These are phyloP conservation scores for Eulithis testata DNA, from an alignment of 2,888 invertebrate species.

Conservation along the genomic window DNA sequence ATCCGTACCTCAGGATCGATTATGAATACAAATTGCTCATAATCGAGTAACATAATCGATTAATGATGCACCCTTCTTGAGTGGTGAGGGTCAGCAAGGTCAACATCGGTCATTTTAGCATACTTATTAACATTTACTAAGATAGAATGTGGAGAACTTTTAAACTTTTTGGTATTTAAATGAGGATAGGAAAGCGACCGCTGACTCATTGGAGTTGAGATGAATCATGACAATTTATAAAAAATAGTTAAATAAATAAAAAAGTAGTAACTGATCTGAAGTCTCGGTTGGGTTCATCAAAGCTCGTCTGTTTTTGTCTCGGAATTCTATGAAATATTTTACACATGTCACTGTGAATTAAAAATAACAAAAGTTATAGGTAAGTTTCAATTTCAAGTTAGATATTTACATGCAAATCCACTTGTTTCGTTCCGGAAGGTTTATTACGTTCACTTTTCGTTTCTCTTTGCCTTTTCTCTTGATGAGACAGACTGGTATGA, in stretches of 20 bases:
- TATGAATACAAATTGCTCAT: conserved; percentile 60
- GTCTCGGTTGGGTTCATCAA: too few species aligned
- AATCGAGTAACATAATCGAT: conserved; percentile 43
- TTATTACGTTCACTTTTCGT: not conserved
- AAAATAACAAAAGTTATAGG: too few species aligned
- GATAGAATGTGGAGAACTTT: conserved; percentile 25
- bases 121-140: conserved; percentile 56
- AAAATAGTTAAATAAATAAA: not conserved
- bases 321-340: not conserved
- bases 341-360: not conserved
- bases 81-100: conserved; percentile 42
- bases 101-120: conserved; percentile 48
- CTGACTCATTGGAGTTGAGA: conserved; percentile 17
- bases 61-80: conserved; percentile 55
- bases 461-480: not conserved
- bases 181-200: conserved; percentile 22
- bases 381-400: too few species aligned
- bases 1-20: conserved; percentile 47
- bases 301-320: not conserved
- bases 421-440: not conserved
- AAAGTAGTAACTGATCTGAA: not conserved
- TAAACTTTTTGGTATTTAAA: conserved; percentile 30
- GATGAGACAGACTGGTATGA: not conserved
- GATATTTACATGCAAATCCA: not conserved
- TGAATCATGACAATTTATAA: conserved; percentile 18